A percentile compares a stretch with the other conserved stretches of the same genome.
Conservation (phyloP, 2,888 invertebrate species). For the Epinotia demarniana region DNA sequence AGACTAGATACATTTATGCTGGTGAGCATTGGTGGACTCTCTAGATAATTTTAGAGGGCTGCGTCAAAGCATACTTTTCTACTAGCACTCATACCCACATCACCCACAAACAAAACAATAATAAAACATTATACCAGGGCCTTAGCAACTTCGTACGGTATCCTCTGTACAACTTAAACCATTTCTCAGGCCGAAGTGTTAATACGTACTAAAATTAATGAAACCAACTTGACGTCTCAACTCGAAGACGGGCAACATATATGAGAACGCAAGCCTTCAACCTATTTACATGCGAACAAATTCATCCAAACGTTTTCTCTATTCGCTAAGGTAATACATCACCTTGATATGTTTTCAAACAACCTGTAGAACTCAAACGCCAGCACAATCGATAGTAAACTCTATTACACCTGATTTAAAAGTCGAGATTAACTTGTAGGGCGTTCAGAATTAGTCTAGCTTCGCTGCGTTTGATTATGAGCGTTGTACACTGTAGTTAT, state of each 20-base stretch:
- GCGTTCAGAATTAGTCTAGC: conserved; percentile 19
- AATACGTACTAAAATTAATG: conserved; percentile 36
- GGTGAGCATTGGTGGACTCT: too few relatives aligned
- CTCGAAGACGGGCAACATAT: conserved; percentile 44
- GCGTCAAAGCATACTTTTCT: background rate
- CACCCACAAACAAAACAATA: background rate
- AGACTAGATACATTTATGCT: too few relatives aligned
- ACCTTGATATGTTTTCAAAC: conserved; percentile 47
- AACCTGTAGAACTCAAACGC: conserved; percentile 20
- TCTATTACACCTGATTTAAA: background rate
- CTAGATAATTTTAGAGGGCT: too few relatives aligned
- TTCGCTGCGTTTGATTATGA: background rate
- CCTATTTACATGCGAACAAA: conserved; percentile 46
- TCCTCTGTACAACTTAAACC: conserved; percentile 9
- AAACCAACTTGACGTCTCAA: conserved; percentile 36
- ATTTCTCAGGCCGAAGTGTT: conserved; percentile 26
- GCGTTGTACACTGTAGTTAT: background rate
- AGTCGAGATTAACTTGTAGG: conserved; percentile 1
- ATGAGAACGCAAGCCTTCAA: conserved; percentile 40
- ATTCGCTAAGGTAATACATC: conserved; percentile 52
- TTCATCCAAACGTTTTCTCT: conserved; percentile 48
- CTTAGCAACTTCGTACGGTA: background rate
- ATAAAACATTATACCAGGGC: background rate
- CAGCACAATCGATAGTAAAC: background rate
- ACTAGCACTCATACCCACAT: background rate